These are phyloP conservation scores for Galeopsomyia nigrocyanea DNA, from an alignment of 2,888 invertebrate genomes.

Conservation along the genomic window DNA sequence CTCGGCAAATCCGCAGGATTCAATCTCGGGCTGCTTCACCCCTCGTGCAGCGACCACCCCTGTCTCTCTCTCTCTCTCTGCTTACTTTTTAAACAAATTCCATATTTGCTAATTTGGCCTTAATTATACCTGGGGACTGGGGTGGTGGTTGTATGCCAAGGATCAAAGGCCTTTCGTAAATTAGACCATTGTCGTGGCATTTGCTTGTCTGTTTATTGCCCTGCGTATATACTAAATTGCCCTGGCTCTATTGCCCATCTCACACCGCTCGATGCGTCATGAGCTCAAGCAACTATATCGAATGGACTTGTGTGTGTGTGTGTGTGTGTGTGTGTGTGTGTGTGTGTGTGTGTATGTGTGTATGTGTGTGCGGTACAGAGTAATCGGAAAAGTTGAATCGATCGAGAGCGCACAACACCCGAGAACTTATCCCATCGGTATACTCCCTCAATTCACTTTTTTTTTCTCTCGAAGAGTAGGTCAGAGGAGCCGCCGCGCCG, in stretches of 20 bases:
- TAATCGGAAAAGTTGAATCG: no score
- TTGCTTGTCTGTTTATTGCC: conserved; percentile 17
- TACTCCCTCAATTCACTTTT: background rate
- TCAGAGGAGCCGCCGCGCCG: conserved; percentile 17
- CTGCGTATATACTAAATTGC: background rate
- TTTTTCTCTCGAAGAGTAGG: conserved; percentile 4
- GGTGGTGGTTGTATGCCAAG: background rate
- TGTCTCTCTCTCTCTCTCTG: background rate
- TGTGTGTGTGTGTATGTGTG: no score
- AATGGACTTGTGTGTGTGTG: no score
- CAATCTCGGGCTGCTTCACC: conserved; percentile 25
- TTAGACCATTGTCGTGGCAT: conserved; percentile 23
- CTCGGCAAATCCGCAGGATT: conserved; percentile 36
- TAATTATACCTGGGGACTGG: conserved; percentile 28
- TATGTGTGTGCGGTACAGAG: no score
- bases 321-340: no score
- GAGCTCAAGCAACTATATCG: no score
- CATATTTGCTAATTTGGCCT: conserved; percentile 44
- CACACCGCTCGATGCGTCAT: no score
- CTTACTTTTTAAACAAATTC: conserved; percentile 41
- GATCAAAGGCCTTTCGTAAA: conserved; percentile 37
- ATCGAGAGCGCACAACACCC: no score
- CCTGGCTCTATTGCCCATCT: background rate
- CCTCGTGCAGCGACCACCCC: background rate
- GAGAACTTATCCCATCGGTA: no score